A percentile compares a stretch with the other conserved stretches of the same genome.
Evolutionary conservation across 2,888 invertebrate genomes (phyloP).

Genomic region (Petrolisthes manimaculis): DNA sequence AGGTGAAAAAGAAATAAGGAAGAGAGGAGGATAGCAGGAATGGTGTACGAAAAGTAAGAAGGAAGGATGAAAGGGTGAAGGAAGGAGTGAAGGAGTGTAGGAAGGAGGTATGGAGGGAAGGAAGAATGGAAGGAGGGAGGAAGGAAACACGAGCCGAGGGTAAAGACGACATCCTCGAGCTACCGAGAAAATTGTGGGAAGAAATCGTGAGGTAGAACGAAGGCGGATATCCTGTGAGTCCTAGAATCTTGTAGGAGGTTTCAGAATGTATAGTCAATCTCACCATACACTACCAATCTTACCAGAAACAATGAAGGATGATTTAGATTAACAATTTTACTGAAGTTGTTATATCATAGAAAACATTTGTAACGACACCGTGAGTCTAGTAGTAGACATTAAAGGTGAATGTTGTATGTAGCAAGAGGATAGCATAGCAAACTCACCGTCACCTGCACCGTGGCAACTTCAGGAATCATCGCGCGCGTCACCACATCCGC

Average conservation of each 20-base stretch:
- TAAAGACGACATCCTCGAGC: conserved; percentile 47
- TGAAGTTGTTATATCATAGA: too few species aligned
- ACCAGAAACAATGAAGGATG: too few species aligned
- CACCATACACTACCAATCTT: too few species aligned
- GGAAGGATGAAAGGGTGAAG: not conserved
- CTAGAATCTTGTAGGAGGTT: not conserved
- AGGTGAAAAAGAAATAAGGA: not conserved
- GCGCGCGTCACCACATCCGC: conserved; percentile 54
- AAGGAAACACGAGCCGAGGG: conserved; percentile 33
- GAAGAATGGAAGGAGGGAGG: too few species aligned
- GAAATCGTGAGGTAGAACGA: conserved; percentile 45
- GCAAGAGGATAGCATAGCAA: too few species aligned
- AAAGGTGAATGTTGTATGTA: too few species aligned
- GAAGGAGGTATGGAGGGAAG: conserved; percentile 1
- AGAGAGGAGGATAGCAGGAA: not conserved
- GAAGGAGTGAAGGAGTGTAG: not conserved
- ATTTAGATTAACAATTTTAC: not conserved
- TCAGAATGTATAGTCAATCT: not conserved
- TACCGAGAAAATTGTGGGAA: conserved; percentile 53
- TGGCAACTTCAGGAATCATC: conserved; percentile 20
- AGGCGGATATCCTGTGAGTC: conserved; percentile 54
- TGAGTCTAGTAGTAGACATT: too few species aligned
- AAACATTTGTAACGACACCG: too few species aligned
- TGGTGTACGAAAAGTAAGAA: not conserved
- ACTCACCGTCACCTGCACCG: conserved; percentile 11